A percentile compares a stretch with the other conserved stretches of the same genome.
These are phyloP conservation scores for Thelaira solivaga DNA, from an alignment of 2,888 invertebrate species.

Conservation along the genomic window DNA sequence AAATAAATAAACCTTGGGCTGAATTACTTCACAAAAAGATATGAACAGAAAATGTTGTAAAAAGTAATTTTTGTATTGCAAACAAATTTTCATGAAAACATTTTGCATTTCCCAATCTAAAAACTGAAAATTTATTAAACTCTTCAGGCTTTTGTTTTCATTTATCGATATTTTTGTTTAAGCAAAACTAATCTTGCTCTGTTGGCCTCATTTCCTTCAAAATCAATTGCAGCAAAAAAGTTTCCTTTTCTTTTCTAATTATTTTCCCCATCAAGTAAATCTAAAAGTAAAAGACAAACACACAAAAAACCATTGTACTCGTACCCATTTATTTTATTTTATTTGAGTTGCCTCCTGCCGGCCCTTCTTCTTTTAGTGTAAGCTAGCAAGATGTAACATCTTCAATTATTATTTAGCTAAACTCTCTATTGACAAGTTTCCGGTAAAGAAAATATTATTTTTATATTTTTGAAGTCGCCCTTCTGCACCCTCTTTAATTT, in stretches of 20 bases:
- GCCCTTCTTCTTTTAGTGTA: too few species aligned
- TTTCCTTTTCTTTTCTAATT: background rate
- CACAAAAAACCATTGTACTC: background rate
- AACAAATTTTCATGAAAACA: background rate
- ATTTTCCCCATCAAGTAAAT: background rate
- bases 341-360: too few species aligned
- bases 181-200: too few species aligned
- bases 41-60: background rate
- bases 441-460: background rate
- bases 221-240: slow-evolving; percentile 25
- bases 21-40: background rate
- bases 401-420: too few species aligned
- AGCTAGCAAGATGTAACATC: too few species aligned
- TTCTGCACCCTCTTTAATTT: too few species aligned
- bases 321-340: background rate
- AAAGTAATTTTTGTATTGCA: slow-evolving; percentile 27
- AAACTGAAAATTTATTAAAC: background rate
- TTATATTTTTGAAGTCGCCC: slow-evolving; percentile 17
- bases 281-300: background rate
- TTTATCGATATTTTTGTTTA: background rate
- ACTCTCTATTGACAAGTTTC: background rate
- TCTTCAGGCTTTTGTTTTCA: slow-evolving; percentile 24
- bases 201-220: slow-evolving; percentile 23
- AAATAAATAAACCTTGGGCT: background rate
- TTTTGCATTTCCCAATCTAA: background rate